phyloP scores from a whole-genome alignment of 2,113 vertebrate species.

The Rutilus rutilus region DNA sequence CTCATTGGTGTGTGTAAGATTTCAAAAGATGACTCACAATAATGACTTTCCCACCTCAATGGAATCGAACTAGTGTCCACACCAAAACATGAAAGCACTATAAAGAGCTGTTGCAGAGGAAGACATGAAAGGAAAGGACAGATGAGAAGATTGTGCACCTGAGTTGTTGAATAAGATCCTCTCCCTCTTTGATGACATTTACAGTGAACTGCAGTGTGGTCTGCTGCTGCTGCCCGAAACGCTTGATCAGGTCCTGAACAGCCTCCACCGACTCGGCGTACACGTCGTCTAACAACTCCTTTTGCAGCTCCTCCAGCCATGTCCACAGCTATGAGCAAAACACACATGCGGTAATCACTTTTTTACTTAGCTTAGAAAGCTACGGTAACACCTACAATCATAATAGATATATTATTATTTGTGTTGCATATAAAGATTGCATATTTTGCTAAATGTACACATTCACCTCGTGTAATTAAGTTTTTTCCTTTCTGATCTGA shows the following conservation, averaged over 20 bases:
- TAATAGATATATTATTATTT: background rate
- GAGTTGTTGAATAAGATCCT: conserved; percentile 98
- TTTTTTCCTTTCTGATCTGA: background rate
- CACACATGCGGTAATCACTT: background rate
- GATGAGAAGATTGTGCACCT: conserved; percentile 73
- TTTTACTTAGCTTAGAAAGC: background rate
- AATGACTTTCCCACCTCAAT: background rate
- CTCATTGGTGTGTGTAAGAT: background rate
- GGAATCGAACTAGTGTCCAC: background rate
- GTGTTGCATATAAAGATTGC: background rate
- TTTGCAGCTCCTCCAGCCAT: conserved; percentile 98
- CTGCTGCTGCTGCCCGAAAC: conserved; percentile 97
- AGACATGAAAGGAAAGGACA: background rate
- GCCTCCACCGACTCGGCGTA: conserved; percentile 98
- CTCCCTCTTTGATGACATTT: conserved; percentile 98
- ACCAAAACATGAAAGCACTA: background rate
- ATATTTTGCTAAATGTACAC: background rate
- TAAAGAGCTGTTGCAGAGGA: background rate
- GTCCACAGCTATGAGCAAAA: conserved; percentile 86
- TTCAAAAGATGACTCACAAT: background rate
- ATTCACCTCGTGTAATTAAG: background rate
- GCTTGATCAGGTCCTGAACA: conserved; percentile 97
- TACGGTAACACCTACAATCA: too few species aligned
- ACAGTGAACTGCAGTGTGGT: conserved; percentile 96
- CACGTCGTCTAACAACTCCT: conserved; percentile 96